A percentile compares a stretch with the other conserved stretches of the same genome.
Conservation (phyloP, 2,113 vertebrate genomes). For the Condylura cristata region DNA sequence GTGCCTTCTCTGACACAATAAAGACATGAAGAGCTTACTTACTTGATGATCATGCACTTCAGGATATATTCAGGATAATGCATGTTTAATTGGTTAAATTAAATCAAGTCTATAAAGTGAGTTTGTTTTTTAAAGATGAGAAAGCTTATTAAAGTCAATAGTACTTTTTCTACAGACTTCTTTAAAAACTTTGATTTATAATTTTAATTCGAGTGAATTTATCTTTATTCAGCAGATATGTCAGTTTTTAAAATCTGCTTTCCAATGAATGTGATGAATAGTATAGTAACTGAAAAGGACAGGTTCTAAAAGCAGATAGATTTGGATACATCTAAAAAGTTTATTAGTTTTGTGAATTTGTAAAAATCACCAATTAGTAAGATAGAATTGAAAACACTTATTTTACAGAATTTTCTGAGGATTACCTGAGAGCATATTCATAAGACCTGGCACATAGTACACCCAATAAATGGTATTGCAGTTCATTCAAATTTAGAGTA, state of each 20-base stretch:
- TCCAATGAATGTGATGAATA: neutral
- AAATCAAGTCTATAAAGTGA: neutral
- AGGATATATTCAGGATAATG: neutral
- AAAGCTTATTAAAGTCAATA: slow-evolving; percentile 10
- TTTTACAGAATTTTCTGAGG: neutral
- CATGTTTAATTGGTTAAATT: slow-evolving; percentile 14
- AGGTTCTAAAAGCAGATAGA: neutral
- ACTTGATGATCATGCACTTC: neutral
- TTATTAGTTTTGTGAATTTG: neutral
- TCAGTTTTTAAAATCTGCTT: neutral
- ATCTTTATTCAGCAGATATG: neutral
- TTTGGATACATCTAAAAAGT: neutral
- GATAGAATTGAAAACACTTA: neutral
- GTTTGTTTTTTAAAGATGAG: slow-evolving; percentile 10
- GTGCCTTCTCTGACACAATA: neutral
- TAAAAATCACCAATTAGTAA: neutral
- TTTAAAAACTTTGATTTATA: neutral
- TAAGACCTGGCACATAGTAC: neutral
- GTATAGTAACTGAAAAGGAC: neutral
- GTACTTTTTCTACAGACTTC: neutral
- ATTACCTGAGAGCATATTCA: neutral
- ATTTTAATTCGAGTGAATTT: slow-evolving; percentile 44
- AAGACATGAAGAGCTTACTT: neutral
- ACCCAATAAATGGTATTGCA: neutral
- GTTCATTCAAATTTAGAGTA: neutral